phyloP scores from a whole-genome alignment of 2,113 vertebrate genomes.

The Eubucco bourcierii region DNA sequence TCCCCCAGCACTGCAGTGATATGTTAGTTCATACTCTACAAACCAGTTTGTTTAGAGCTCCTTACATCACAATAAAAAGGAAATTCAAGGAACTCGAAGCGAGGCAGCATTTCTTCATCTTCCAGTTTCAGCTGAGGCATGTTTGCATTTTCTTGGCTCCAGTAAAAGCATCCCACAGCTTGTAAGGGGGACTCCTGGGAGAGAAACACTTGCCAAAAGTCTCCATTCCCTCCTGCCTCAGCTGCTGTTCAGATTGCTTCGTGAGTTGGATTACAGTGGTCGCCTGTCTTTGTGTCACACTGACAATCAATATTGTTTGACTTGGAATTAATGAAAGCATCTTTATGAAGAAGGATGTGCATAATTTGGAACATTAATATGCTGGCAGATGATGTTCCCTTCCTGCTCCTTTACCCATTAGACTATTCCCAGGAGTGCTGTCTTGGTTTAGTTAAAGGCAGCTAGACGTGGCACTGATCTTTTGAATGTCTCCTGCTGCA shows the following conservation, averaged over 20 bases:
- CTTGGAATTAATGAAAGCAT: slow-evolving; percentile 20
- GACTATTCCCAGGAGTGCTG: not conserved
- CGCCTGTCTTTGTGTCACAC: not conserved
- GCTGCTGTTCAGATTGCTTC: not conserved
- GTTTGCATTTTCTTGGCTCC: not conserved
- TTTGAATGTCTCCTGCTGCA: not conserved
- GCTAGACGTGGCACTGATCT: not conserved
- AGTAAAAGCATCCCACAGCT: not conserved
- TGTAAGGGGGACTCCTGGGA: not conserved
- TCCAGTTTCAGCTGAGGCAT: not conserved
- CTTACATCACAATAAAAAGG: not conserved
- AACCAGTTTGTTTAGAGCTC: not conserved
- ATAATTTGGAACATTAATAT: slow-evolving; percentile 46
- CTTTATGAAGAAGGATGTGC: slow-evolving; percentile 39
- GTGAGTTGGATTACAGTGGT: not conserved
- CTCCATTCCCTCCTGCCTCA: not conserved
- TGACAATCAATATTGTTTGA: slow-evolving; percentile 43
- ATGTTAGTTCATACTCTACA: not conserved
- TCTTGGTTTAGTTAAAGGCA: slow-evolving; percentile 27
- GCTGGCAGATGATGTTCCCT: slow-evolving; percentile 31
- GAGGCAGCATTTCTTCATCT: not conserved
- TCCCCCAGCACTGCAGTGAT: not conserved
- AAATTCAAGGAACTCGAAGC: not conserved
- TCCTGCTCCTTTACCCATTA: slow-evolving; percentile 32
- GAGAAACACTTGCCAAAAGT: not conserved